A percentile compares a stretch with the other conserved stretches of the same genome.
Conservation (phyloP, 2,888 invertebrate genomes). For the Lycaena phlaeas region DNA sequence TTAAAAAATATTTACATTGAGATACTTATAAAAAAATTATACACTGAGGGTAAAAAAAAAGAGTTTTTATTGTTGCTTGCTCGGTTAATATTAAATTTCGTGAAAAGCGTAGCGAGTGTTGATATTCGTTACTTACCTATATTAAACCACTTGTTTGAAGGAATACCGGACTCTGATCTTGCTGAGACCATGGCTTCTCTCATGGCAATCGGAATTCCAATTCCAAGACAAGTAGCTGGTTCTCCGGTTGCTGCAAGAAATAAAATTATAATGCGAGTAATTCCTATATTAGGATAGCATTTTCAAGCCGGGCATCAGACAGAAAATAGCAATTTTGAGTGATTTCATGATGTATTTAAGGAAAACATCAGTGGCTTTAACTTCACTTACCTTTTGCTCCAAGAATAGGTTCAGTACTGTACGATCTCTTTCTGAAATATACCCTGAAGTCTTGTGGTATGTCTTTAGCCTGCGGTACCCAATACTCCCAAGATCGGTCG, state of each 20-base stretch:
- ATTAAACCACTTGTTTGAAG: slow-evolving; percentile 61
- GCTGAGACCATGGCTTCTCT: slow-evolving; percentile 75
- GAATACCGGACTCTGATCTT: slow-evolving; percentile 68
- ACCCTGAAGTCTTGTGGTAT: slow-evolving; percentile 82
- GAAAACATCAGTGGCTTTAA: too few relatives aligned
- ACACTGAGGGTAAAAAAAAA: too few relatives aligned
- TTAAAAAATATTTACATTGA: too few relatives aligned
- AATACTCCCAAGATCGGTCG: slow-evolving; percentile 83
- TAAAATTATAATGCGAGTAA: too few relatives aligned
- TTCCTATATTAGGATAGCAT: too few relatives aligned
- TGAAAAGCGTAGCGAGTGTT: too few relatives aligned
- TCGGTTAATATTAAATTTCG: too few relatives aligned
- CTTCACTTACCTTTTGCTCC: slow-evolving; percentile 75
- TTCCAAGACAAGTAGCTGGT: slow-evolving; percentile 52
- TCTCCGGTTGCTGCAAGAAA: slow-evolving; percentile 67
- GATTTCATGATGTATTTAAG: too few relatives aligned
- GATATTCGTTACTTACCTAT: slow-evolving; percentile 56
- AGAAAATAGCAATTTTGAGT: too few relatives aligned
- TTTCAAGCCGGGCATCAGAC: too few relatives aligned
- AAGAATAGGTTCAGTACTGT: slow-evolving; percentile 74
- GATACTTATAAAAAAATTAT: too few relatives aligned
- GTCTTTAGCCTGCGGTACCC: slow-evolving; percentile 79
- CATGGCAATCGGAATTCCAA: slow-evolving; percentile 68
- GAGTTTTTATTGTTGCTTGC: too few relatives aligned
- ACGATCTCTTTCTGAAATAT: slow-evolving; percentile 74